phyloP scores from a whole-genome alignment of 1,140 invertebrate genomes.

The Scaptomyza montana region DNA sequence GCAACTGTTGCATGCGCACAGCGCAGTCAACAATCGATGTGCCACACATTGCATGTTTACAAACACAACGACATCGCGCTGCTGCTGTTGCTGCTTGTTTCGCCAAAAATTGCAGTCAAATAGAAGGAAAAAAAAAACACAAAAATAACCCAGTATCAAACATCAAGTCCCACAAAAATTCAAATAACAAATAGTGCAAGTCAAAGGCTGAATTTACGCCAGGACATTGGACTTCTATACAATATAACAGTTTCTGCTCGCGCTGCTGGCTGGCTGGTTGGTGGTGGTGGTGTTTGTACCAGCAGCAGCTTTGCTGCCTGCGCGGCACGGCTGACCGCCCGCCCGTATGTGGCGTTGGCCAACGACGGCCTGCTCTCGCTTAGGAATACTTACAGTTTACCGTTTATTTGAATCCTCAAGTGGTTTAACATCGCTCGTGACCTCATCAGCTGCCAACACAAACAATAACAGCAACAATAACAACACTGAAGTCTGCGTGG shows the following conservation, averaged over 20 bases:
- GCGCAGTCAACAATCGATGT: slow-evolving; percentile 43
- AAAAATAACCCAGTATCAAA: slow-evolving; percentile 5
- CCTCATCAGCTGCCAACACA: slow-evolving; percentile 55
- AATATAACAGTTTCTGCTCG: slow-evolving; percentile 2
- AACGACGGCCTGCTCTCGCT: slow-evolving; percentile 42
- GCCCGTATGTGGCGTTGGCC: slow-evolving; percentile 75
- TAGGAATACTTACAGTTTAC: slow-evolving; percentile 29
- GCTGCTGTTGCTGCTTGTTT: slow-evolving; percentile 32
- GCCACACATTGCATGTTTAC: slow-evolving; percentile 56
- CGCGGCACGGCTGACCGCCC: slow-evolving; percentile 29
- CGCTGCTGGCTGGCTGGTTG: slow-evolving; percentile 24
- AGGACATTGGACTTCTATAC: slow-evolving; percentile 9
- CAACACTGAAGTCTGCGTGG: slow-evolving; percentile 28
- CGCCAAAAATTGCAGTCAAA: slow-evolving; percentile 42
- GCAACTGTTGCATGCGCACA: slow-evolving; percentile 46
- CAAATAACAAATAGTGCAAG: slow-evolving; percentile 13
- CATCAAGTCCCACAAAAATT: background rate
- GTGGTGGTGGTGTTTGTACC: background rate
- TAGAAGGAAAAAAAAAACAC: slow-evolving; percentile 24
- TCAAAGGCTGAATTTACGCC: background rate
- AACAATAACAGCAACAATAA: slow-evolving; percentile 30
- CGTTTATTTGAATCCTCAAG: slow-evolving; percentile 47
- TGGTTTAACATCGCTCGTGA: slow-evolving; percentile 57
- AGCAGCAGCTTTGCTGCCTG: no score
- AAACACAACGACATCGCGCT: slow-evolving; percentile 42